Evolutionary conservation across 2,113 vertebrate genomes (phyloP).

Genomic region (Helogale parvula): DNA sequence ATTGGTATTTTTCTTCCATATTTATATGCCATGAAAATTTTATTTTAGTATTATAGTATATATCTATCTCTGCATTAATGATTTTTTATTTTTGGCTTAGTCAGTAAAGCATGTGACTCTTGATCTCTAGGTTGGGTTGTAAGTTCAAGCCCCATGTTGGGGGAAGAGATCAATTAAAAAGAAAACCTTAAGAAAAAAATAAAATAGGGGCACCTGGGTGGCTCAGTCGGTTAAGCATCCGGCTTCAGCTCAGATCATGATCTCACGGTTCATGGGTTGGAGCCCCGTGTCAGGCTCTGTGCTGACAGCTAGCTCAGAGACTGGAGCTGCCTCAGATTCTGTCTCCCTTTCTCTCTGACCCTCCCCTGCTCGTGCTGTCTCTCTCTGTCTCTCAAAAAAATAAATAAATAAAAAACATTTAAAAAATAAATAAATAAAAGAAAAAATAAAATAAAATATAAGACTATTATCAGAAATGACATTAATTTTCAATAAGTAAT

Average conservation of each 20-base stretch:
- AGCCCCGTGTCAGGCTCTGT: too few species aligned
- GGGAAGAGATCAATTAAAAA: background rate
- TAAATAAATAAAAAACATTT: background rate
- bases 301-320: too few species aligned
- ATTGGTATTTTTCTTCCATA: background rate
- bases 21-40: background rate
- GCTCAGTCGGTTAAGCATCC: too few species aligned
- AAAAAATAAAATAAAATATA: background rate
- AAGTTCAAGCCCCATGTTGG: background rate
- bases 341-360: too few species aligned
- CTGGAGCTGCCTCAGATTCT: too few species aligned
- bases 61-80: background rate
- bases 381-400: too few species aligned
- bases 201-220: too few species aligned
- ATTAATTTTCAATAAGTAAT: constrained; percentile 38
- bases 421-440: background rate
- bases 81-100: constrained; percentile 7
- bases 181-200: background rate
- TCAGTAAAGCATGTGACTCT: background rate
- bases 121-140: background rate
- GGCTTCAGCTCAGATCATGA: too few species aligned
- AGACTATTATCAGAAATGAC: background rate
- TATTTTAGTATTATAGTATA: background rate
- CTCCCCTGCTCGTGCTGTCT: too few species aligned
- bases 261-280: too few species aligned